A percentile compares a stretch with the other conserved stretches of the same genome.
Evolutionary conservation across 2,888 invertebrate genomes (phyloP).

Genomic region (Mycalesis mineus): DNA sequence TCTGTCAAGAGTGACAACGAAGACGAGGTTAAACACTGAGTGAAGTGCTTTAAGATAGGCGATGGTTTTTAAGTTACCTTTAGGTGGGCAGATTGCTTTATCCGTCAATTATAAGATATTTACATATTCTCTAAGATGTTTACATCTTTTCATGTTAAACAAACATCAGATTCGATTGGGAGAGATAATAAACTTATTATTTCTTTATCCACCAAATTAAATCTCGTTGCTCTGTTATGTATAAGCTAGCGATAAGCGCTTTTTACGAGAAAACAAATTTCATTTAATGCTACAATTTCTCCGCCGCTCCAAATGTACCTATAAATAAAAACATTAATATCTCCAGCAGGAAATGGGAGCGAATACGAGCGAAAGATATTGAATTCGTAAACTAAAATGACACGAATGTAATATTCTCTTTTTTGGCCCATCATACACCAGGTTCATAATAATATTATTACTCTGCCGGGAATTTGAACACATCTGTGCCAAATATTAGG

Average conservation of each 20-base stretch:
- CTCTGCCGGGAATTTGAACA: not conserved
- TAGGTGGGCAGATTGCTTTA: too few species aligned
- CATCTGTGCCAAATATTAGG: not conserved
- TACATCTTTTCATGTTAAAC: too few species aligned
- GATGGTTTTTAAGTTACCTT: too few species aligned
- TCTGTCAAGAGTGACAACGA: too few species aligned
- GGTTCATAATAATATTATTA: slow-evolving; percentile 7
- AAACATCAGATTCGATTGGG: too few species aligned
- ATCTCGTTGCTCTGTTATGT: not conserved
- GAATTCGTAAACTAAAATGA: slow-evolving; percentile 21
- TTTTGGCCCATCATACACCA: slow-evolving; percentile 10
- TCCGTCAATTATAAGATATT: too few species aligned
- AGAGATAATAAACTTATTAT: not conserved
- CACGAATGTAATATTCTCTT: slow-evolving; percentile 22
- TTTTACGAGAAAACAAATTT: slow-evolving; percentile 4
- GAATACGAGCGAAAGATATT: slow-evolving; percentile 15
- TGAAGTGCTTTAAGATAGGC: too few species aligned
- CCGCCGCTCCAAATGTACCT: not conserved
- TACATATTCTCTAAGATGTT: too few species aligned
- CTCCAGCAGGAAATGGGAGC: slow-evolving; percentile 4
- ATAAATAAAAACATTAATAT: slow-evolving; percentile 17
- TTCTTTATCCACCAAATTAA: not conserved
- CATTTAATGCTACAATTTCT: slow-evolving; percentile 6
- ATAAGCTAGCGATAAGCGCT: not conserved
- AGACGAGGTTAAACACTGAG: too few species aligned